Percentiles rank a stretch among this genome's conserved stretches.
These are phyloP conservation scores for Alloplasta piceator DNA, from an alignment of 2,888 invertebrate species.

Conservation along the genomic window DNA sequence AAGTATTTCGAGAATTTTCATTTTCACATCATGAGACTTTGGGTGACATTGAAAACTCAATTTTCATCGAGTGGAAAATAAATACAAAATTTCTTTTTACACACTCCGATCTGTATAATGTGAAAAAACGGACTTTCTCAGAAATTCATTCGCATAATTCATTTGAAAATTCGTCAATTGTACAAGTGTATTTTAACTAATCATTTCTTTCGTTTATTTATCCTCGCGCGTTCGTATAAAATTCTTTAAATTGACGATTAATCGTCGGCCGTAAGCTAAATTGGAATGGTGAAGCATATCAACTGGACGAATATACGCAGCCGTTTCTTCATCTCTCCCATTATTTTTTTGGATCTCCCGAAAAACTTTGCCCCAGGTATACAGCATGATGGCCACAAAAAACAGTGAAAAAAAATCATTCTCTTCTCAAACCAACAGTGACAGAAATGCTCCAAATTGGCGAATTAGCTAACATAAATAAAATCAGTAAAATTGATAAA, in stretches of 20 bases:
- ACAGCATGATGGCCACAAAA: too few species aligned
- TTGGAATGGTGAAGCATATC: slow-evolving; percentile 64
- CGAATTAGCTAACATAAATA: too few species aligned
- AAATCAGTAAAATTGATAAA: too few species aligned
- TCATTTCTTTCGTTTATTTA: slow-evolving; percentile 12
- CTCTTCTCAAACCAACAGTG: too few species aligned
- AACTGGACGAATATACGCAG: slow-evolving; percentile 59
- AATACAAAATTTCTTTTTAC: neutral
- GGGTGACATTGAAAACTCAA: too few species aligned
- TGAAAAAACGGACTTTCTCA: slow-evolving; percentile 10
- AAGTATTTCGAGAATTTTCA: too few species aligned
- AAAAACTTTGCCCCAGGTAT: too few species aligned
- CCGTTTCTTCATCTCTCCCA: slow-evolving; percentile 37
- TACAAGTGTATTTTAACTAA: slow-evolving; percentile 42
- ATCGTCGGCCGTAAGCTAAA: slow-evolving; percentile 48
- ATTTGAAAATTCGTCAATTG: slow-evolving; percentile 19
- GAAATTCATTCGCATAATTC: slow-evolving; percentile 10
- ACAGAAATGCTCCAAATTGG: too few species aligned
- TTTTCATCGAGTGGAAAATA: too few species aligned
- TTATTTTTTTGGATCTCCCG: neutral
- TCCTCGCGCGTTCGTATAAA: slow-evolving; percentile 54
- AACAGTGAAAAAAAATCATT: too few species aligned
- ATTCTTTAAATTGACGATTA: slow-evolving; percentile 61
- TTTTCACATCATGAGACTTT: too few species aligned
- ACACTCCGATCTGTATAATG: neutral